Conservation (phyloP, 2,888 invertebrate species). For the Heliconius sara region DNA sequence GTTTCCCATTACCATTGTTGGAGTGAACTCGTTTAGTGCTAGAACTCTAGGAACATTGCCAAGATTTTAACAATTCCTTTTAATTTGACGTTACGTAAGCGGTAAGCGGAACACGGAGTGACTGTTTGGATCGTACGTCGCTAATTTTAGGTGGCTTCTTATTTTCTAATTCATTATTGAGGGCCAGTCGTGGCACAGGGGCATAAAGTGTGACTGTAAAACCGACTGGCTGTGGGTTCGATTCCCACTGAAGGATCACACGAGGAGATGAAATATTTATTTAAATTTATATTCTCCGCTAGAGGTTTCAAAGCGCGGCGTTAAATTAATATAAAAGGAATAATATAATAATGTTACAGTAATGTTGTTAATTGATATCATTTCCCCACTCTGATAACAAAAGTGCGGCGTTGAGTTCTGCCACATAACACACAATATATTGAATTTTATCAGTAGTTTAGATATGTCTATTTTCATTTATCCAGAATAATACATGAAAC, state of each 20-base stretch:
- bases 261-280: no score
- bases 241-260: no score
- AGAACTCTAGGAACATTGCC: slow-evolving; percentile 35
- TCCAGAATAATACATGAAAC: not conserved
- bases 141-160: slow-evolving; percentile 8
- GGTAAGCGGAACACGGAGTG: slow-evolving; percentile 22
- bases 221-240: no score
- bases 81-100: slow-evolving; percentile 41
- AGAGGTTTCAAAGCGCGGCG: no score
- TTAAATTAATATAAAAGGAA: no score
- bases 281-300: no score
- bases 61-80: slow-evolving; percentile 43
- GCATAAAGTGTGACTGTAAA: no score
- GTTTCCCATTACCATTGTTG: slow-evolving; percentile 37
- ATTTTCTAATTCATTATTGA: not conserved
- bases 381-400: not conserved
- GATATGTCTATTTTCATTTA: not conserved
- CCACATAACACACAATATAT: not conserved
- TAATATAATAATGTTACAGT: no score
- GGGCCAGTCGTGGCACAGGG: no score
- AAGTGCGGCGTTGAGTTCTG: not conserved
- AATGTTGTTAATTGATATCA: no score
- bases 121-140: not conserved
- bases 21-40: slow-evolving; percentile 32
- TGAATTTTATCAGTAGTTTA: no score